Evolutionary conservation across 2,888 invertebrate genomes (phyloP), one percentile per base, ranked within the genome.

Genomic region (Oxycera nigricornis): DNA sequence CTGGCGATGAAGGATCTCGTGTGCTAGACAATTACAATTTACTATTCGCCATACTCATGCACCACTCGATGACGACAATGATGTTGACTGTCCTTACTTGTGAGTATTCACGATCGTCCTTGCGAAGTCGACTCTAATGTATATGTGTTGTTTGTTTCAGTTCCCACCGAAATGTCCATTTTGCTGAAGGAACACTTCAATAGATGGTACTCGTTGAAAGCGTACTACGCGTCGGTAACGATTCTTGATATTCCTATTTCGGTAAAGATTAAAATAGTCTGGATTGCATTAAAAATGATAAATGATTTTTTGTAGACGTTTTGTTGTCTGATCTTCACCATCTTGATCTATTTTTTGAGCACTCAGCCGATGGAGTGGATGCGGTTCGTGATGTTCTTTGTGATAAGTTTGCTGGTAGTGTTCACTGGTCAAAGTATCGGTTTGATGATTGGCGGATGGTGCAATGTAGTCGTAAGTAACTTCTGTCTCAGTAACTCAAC

Each of bases 391-490:
- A 94, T 97, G 92, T 97, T 96, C 86, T 90, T 94, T 80, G 87
- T 89, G 2, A 92, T 96, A 65, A 93, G 94, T 75, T 84, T 94
- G 65, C 88, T 95, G 78, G 91, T 94, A 0, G 93, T 94, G 20
- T 91, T 97, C 73, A 95, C 97, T 1, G 95, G 96, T 1, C 97
- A 97, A 86, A 94, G 96, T 81, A 90, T 96, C 78, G 97, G 97
- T 0, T 88, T 97, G 1, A 91, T 96, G 87, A 92, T 98, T 79
- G 97, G 97, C 6, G 94, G 96, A 4, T 92, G 92, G 78, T 96
- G 94, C 79, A 89, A 91, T 82, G 94, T 95, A 76, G 92, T 94
- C 78, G 94, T 94, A 83, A 90, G 92, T 89, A 80, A 41, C 46
- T 17, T 6, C 17, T 50, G 11, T 61, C 22, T 39, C 17, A 17